Evolutionary conservation across 2,888 invertebrate genomes (phyloP).

Genomic region (Crematogaster levior): DNA sequence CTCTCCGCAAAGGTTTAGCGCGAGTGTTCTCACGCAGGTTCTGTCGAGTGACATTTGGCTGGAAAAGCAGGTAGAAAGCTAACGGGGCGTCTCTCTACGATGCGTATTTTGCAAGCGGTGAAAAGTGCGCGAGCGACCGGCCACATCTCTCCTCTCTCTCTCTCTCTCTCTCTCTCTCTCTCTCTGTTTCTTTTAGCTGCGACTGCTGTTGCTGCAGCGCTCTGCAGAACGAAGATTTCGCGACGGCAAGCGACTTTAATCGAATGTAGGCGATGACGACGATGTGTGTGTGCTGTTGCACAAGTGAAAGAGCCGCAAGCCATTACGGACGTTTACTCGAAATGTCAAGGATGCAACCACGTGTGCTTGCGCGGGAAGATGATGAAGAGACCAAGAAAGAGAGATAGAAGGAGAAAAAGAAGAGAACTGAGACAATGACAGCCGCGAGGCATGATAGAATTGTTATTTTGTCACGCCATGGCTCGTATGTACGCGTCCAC

Average conservation of each 20-base stretch:
- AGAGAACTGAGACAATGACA: slow-evolving; percentile 66
- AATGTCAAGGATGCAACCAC: slow-evolving; percentile 81
- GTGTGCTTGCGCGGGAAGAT: slow-evolving; percentile 54
- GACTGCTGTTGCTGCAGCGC: background rate
- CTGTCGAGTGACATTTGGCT: slow-evolving; percentile 68
- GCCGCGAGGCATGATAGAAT: slow-evolving; percentile 68
- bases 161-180: background rate
- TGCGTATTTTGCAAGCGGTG: slow-evolving; percentile 68
- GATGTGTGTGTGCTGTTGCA: slow-evolving; percentile 75
- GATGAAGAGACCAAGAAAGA: background rate
- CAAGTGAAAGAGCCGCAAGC: slow-evolving; percentile 78
- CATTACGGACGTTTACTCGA: slow-evolving; percentile 73
- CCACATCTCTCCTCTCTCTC: background rate
- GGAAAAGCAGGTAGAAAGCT: slow-evolving; percentile 69
- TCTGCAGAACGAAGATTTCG: slow-evolving; percentile 47
- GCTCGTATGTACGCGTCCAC: slow-evolving; percentile 12
- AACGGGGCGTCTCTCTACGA: slow-evolving; percentile 48
- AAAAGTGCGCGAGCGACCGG: slow-evolving; percentile 55
- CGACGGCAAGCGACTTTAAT: slow-evolving; percentile 67
- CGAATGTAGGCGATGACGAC: slow-evolving; percentile 75
- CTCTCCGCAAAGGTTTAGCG: slow-evolving; percentile 48
- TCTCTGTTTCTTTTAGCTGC: background rate
- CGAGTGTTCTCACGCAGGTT: slow-evolving; percentile 57
- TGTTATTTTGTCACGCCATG: slow-evolving; percentile 77
- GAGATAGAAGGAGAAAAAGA: background rate